phyloP scores from a whole-genome alignment of 1,140 invertebrate genomes.

The Oryctes rhinoceros region DNA sequence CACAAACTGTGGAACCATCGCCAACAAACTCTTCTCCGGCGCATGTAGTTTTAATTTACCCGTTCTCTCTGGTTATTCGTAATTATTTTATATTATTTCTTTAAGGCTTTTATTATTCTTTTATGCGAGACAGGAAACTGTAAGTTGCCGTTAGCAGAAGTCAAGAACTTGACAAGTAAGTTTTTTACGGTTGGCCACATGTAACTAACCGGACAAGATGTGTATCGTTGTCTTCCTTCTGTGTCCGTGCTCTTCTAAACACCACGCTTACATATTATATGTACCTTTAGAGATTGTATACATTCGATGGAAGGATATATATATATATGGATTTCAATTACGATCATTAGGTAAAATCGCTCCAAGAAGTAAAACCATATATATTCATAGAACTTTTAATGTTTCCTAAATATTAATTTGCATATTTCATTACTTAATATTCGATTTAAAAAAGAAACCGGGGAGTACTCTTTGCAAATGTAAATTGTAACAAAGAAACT shows the following conservation, averaged over 20 bases:
- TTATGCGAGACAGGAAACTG: constrained; percentile 26
- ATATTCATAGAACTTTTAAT: too few species aligned
- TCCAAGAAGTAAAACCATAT: too few species aligned
- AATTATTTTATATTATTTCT: neutral
- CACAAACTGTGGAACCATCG: neutral
- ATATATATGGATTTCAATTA: neutral
- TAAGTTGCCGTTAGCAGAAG: constrained; percentile 30
- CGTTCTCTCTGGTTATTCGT: neutral
- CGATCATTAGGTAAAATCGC: too few species aligned
- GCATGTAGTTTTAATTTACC: neutral
- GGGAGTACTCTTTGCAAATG: too few species aligned
- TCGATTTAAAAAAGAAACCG: too few species aligned
- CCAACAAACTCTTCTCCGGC: neutral
- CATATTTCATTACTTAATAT: too few species aligned
- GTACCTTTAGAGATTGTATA: neutral
- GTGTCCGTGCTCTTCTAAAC: constrained; percentile 15
- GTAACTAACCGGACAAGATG: constrained; percentile 33
- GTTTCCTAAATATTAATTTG: too few species aligned
- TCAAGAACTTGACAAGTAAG: constrained; percentile 34
- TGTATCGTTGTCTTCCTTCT: neutral
- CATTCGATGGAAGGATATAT: neutral
- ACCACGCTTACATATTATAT: neutral
- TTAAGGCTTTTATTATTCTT: constrained; percentile 18
- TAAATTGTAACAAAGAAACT: too few species aligned
- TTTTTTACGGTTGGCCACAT: constrained; percentile 30